Conservation (phyloP, 2,888 invertebrate species). For the Phyto melanocephala region DNA sequence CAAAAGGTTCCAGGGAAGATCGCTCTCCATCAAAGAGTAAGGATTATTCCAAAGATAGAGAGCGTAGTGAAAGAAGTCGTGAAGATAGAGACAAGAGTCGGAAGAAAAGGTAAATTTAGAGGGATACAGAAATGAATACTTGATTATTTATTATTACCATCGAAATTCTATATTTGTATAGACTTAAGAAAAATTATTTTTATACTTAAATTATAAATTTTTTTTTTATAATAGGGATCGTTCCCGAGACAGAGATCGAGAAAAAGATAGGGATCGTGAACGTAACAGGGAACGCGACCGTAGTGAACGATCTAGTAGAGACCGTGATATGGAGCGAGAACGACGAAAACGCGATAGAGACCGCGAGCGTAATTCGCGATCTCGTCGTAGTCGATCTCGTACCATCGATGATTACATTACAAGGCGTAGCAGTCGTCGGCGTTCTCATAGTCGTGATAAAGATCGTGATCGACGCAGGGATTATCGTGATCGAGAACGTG, state of each 20-base stretch:
- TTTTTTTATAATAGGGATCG: slow-evolving; percentile 55
- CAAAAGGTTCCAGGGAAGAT: slow-evolving; percentile 62
- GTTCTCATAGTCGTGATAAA: slow-evolving; percentile 77
- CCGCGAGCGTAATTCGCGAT: slow-evolving; percentile 76
- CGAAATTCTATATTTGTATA: too few species aligned
- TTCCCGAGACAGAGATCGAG: slow-evolving; percentile 59
- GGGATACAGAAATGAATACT: not conserved
- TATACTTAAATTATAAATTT: not conserved
- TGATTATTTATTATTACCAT: too few species aligned
- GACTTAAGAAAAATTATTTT: too few species aligned
- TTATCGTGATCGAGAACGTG: slow-evolving; percentile 79
- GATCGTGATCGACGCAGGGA: slow-evolving; percentile 76
- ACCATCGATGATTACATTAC: slow-evolving; percentile 75
- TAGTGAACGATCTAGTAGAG: slow-evolving; percentile 75
- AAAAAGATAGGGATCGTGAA: slow-evolving; percentile 47
- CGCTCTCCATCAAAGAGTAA: slow-evolving; percentile 70
- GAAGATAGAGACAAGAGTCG: slow-evolving; percentile 68
- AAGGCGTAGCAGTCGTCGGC: slow-evolving; percentile 71
- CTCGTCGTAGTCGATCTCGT: slow-evolving; percentile 79
- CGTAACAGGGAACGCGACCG: slow-evolving; percentile 75
- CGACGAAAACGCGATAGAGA: slow-evolving; percentile 78
- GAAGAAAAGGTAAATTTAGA: slow-evolving; percentile 69
- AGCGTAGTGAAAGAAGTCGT: slow-evolving; percentile 55
- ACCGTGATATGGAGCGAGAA: slow-evolving; percentile 75
- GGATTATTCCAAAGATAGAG: slow-evolving; percentile 49